Percentiles rank a stretch among this genome's conserved stretches.
phyloP scores from a whole-genome alignment of 2,888 invertebrate species.

The Dioctria rufipes region DNA sequence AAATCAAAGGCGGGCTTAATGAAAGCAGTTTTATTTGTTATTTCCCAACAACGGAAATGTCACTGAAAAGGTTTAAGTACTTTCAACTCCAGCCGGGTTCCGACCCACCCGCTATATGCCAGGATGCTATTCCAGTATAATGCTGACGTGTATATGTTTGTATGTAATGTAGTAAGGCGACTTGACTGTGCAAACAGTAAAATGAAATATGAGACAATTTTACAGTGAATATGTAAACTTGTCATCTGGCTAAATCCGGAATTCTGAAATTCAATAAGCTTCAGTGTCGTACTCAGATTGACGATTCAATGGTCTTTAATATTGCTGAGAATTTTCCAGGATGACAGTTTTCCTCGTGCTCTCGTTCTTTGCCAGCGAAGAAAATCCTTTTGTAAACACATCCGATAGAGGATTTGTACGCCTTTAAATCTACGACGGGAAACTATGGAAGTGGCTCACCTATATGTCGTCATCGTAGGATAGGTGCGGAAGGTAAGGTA shows the following conservation, averaged over 20 bases:
- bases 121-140: too few relatives aligned
- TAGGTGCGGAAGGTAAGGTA: too few relatives aligned
- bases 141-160: too few relatives aligned
- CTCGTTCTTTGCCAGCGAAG: not conserved
- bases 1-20: conserved; percentile 12
- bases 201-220: conserved; percentile 22
- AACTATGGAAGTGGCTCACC: too few relatives aligned
- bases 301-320: conserved; percentile 17
- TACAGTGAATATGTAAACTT: conserved; percentile 19
- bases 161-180: not conserved
- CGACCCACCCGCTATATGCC: too few relatives aligned
- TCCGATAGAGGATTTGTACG: not conserved
- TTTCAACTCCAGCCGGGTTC: not conserved
- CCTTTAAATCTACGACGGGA: not conserved
- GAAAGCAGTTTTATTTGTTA: conserved; percentile 14
- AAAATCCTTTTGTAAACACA: conserved; percentile 9
- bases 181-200: conserved; percentile 14
- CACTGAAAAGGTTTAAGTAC: conserved; percentile 10
- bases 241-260: conserved; percentile 23
- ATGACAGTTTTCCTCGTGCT: not conserved
- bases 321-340: conserved; percentile 1
- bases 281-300: conserved; percentile 18
- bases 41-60: not conserved
- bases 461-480: too few relatives aligned
- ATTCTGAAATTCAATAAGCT: conserved; percentile 35